Conservation (phyloP, 1,140 invertebrate species). For the Drosophila biarmipes region DNA sequence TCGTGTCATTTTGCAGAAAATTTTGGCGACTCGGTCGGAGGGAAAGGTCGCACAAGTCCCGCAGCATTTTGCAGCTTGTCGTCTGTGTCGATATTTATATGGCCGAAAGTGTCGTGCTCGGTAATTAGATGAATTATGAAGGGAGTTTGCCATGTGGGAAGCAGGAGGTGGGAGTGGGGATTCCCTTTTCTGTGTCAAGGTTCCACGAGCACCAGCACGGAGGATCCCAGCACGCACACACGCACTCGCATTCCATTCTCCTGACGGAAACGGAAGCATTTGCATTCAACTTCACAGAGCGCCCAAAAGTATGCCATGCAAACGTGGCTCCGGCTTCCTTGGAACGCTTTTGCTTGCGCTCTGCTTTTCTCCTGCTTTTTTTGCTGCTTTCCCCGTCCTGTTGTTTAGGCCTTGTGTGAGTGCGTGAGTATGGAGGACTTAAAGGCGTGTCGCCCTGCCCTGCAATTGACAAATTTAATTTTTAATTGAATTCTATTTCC, state of each 20-base stretch:
- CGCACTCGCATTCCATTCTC: constrained; percentile 10
- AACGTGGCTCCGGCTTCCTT: constrained; percentile 9
- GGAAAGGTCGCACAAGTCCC: constrained; percentile 33
- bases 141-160: constrained; percentile 23
- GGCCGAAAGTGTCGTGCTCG: constrained; percentile 24
- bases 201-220: constrained; percentile 3
- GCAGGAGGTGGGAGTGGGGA: neutral
- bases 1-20: constrained; percentile 80
- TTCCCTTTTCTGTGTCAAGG: constrained; percentile 49
- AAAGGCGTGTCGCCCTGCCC: constrained; percentile 12
- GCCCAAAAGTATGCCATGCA: constrained; percentile 59
- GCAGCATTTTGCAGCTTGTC: constrained; percentile 36
- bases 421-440: no score
- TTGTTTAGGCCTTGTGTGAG: neutral
- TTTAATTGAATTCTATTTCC: constrained; percentile 46
- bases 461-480: constrained; percentile 48
- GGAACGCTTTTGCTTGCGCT: constrained; percentile 2
- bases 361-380: neutral
- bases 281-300: constrained; percentile 43
- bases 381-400: neutral
- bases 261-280: constrained; percentile 56
- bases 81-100: constrained; percentile 36
- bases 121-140: constrained; percentile 63
- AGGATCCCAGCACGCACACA: constrained; percentile 7
- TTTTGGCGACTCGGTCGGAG: constrained; percentile 41